Evolutionary conservation across 2,113 vertebrate genomes (phyloP), one percentile per base, ranked within the genome.

Genomic region (Archilochus colubris): DNA sequence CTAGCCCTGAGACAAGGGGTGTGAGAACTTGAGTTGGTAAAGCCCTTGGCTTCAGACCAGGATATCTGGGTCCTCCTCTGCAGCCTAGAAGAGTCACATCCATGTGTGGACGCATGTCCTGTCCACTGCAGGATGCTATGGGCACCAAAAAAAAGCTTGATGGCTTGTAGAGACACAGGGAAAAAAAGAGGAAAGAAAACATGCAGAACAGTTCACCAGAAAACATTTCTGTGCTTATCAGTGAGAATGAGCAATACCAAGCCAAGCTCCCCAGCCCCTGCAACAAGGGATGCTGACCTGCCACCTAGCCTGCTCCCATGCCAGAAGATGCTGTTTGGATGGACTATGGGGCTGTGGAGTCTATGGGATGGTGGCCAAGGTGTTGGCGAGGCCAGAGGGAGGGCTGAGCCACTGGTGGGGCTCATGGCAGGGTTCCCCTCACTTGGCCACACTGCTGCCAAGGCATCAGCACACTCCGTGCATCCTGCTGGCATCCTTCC

Each of bases 111-210:
- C 61, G 40, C 23, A 25, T 0, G 2, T 27, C 43, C 48, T 0
- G 2, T 27, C 43, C 48, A 27, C 0, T 9, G 70, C 48, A 44
- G 66, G 70, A 58, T 40, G 57, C 48, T 0, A 0, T 12, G 36
- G 73, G 64, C 86, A 40, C 64, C 1, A 18, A 57, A 24, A 40
- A 40, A 24, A 40, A 15, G 10, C 18, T 48, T 81, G 62, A 40
- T 1, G 0, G 40, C 46, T 31, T 38, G 19, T 3, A 67, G 67
- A 79, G 46, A 44, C 9, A 18, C 0, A 0, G 4, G n/a, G 57
- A 57, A 44, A 57, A 30, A 77, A 75, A 2, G 5, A 64, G 1
- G 4, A 13, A 27, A 75, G 53, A 66, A 62, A 54, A 0, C 57
- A 54, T 0, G 6, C 43, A 78, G 57, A 40, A 40, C 0, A 3